phyloP scores from a whole-genome alignment of 2,113 vertebrate species.

The Perccottus glenii region DNA sequence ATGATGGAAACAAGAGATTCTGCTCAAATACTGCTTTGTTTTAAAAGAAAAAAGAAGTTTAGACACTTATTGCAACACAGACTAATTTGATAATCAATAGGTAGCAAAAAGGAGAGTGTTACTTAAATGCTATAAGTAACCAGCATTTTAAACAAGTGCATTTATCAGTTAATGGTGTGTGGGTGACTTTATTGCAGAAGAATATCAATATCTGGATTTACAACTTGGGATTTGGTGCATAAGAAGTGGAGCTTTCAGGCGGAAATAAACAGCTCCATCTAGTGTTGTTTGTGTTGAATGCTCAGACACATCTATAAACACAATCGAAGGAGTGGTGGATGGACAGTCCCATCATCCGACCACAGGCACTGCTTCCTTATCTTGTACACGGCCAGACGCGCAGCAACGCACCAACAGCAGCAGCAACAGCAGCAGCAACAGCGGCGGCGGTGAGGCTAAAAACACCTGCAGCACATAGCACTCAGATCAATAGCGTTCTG shows the following conservation, averaged over 20 bases:
- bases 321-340: slow-evolving; percentile 9
- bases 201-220: slow-evolving; percentile 35
- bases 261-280: slow-evolving; percentile 67
- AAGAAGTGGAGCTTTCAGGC: slow-evolving; percentile 5
- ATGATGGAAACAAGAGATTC: slow-evolving; percentile 8
- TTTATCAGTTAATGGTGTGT: slow-evolving; percentile 38
- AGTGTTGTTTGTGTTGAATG: slow-evolving; percentile 30
- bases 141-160: slow-evolving; percentile 20
- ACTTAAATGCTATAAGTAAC: slow-evolving; percentile 9
- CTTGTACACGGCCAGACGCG: slow-evolving; percentile 48
- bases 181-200: slow-evolving; percentile 2
- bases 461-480: slow-evolving; percentile 22
- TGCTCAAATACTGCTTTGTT: slow-evolving; percentile 3
- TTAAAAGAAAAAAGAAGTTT: neutral
- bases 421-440: slow-evolving; percentile 4
- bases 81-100: slow-evolving; percentile 25
- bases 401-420: slow-evolving; percentile 42
- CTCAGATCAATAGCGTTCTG: slow-evolving; percentile 59
- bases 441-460: slow-evolving; percentile 35
- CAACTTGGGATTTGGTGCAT: neutral
- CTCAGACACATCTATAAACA: slow-evolving; percentile 1
- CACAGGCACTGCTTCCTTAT: slow-evolving; percentile 40
- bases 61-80: slow-evolving; percentile 1
- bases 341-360: slow-evolving; percentile 3
- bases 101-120: neutral